phyloP scores from a whole-genome alignment of 53 echinoderm and acorn worm genomes.

The Astropecten irregularis region DNA sequence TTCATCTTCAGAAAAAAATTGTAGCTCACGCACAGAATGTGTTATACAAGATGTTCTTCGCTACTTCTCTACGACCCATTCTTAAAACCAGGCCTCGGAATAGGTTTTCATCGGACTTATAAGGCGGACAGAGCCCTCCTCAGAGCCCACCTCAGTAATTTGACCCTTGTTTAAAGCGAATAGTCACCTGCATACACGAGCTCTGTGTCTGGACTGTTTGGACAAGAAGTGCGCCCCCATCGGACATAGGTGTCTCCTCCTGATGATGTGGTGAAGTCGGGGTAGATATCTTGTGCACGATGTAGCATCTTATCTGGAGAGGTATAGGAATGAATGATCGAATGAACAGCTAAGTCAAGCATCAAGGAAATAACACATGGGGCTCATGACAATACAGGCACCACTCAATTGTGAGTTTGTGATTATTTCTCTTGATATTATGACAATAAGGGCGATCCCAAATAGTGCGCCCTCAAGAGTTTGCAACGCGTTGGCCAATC shows the following conservation, averaged over 20 bases:
- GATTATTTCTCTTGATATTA: neutral
- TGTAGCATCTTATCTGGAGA: neutral
- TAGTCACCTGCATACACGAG: slow-evolving; percentile 9
- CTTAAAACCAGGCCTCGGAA: too few species aligned
- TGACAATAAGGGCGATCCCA: too few species aligned
- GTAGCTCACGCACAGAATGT: too few species aligned
- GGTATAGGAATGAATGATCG: slow-evolving; percentile 2
- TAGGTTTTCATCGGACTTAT: too few species aligned
- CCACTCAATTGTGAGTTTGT: neutral
- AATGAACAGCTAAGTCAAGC: slow-evolving; percentile 3
- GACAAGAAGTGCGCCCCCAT: slow-evolving; percentile 70
- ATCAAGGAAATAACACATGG: neutral
- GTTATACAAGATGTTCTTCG: too few species aligned
- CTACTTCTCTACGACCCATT: too few species aligned
- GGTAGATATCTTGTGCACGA: neutral
- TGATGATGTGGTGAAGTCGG: neutral
- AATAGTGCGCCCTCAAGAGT: too few species aligned
- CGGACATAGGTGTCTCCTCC: slow-evolving; percentile 47
- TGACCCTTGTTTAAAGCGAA: too few species aligned
- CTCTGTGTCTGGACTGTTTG: slow-evolving; percentile 39
- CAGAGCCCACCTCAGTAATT: too few species aligned
- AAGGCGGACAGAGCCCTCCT: too few species aligned
- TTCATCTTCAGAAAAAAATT: too few species aligned
- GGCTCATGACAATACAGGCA: neutral
- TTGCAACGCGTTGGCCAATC: too few species aligned